These are phyloP conservation scores for Eretmochelys imbricata DNA, from an alignment of 2,113 vertebrate genomes.

Conservation along the genomic window DNA sequence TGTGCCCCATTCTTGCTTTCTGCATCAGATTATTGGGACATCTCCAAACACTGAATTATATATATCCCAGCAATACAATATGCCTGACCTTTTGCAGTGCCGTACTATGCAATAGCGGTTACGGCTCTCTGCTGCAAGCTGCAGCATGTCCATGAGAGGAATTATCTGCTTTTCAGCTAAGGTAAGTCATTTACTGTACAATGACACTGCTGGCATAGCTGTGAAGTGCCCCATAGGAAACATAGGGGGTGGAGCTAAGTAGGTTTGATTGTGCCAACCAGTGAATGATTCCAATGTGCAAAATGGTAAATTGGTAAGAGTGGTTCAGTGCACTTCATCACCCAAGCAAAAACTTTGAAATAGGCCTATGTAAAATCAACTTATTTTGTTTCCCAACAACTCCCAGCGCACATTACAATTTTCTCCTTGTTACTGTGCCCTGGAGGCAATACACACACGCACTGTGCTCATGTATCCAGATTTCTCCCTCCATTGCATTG, in stretches of 20 bases:
- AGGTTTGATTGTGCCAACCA: fast-evolving
- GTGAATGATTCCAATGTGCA: background rate
- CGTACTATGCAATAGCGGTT: background rate
- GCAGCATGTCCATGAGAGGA: constrained; percentile 11
- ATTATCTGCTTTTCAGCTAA: background rate
- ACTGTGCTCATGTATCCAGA: constrained; percentile 40
- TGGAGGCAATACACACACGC: constrained; percentile 43
- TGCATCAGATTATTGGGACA: background rate
- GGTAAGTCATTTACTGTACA: background rate
- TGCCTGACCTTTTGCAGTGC: constrained; percentile 1
- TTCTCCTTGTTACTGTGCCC: constrained; percentile 53
- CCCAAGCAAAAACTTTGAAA: constrained; percentile 30
- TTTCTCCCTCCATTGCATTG: constrained; percentile 34
- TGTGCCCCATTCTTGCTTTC: background rate
- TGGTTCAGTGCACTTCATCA: constrained; percentile 12
- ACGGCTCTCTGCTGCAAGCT: background rate
- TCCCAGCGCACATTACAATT: constrained; percentile 43
- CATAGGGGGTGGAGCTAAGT: fast-evolving
- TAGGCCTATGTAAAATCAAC: constrained; percentile 25
- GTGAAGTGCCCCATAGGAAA: background rate
- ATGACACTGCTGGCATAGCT: background rate
- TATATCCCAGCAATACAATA: background rate
- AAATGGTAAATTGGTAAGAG: background rate
- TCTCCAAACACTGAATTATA: constrained; percentile 6
- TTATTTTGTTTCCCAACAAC: constrained; percentile 45